Conservation (phyloP, 2,113 vertebrate genomes). For the Melanerpes formicivorus region DNA sequence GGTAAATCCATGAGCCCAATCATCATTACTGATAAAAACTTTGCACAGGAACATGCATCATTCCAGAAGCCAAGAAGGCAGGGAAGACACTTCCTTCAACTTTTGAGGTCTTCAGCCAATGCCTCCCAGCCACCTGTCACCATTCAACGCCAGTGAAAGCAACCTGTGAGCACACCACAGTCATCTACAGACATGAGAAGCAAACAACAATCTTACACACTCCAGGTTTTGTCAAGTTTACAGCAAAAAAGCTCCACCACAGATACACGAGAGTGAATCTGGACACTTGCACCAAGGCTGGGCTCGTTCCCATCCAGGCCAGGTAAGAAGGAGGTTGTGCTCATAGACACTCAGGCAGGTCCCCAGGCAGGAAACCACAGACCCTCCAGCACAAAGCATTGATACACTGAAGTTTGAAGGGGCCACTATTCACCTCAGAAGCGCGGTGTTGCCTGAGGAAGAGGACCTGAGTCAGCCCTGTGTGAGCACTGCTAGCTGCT, state of each 20-base stretch:
- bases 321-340: background rate
- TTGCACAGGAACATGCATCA: background rate
- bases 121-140: background rate
- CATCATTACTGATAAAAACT: background rate
- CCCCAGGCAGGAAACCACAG: background rate
- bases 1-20: background rate
- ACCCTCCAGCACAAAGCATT: accelerated
- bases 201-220: background rate
- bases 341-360: accelerated
- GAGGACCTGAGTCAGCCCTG: accelerated
- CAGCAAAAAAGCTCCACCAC: background rate
- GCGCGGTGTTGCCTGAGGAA: accelerated
- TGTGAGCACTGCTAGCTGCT: accelerated
- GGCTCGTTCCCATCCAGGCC: background rate
- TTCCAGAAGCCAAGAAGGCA: background rate
- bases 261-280: background rate
- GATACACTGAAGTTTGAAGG: accelerated
- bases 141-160: background rate
- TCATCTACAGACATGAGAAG: background rate
- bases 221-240: background rate
- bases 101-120: background rate
- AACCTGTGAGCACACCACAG: background rate
- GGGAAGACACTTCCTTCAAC: background rate
- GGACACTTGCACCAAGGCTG: background rate
- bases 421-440: background rate